These are phyloP conservation scores for Butorides virescens DNA, from an alignment of 2,113 vertebrate genomes.

Conservation along the genomic window DNA sequence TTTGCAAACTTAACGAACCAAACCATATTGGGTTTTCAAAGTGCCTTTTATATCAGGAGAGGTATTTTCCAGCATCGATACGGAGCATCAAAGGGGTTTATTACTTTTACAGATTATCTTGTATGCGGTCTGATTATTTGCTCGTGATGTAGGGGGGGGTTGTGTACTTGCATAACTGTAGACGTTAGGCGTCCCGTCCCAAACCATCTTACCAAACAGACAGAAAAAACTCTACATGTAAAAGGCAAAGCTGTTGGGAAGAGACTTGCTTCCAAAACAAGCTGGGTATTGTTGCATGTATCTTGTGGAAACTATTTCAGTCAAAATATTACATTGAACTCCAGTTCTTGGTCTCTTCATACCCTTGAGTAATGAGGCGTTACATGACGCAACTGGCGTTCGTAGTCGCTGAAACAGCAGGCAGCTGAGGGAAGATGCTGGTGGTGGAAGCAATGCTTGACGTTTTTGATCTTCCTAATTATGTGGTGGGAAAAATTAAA, in stretches of 20 bases:
- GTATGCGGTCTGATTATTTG: constrained; percentile 56
- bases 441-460: not conserved
- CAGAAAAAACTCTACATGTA: constrained; percentile 31
- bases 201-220: constrained; percentile 33
- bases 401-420: not conserved
- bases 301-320: not conserved
- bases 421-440: not conserved
- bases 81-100: constrained; percentile 55
- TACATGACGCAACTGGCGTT: not conserved
- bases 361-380: not conserved
- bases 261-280: constrained; percentile 34
- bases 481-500: not conserved
- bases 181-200: constrained; percentile 35
- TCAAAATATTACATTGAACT: not conserved
- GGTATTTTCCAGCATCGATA: constrained; percentile 74
- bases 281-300: not conserved
- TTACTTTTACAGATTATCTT: constrained; percentile 62
- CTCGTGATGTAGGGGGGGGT: constrained; percentile 2
- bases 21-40: constrained; percentile 86
- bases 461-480: not conserved
- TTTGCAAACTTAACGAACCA: constrained; percentile 82
- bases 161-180: constrained; percentile 52
- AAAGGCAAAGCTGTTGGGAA: constrained; percentile 40
- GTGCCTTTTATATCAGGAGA: constrained; percentile 83
- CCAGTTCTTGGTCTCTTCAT: not conserved